These are phyloP conservation scores for Eulemur mongoz DNA, from an alignment of 2,797 vertebrate species.

Conservation along the genomic window DNA sequence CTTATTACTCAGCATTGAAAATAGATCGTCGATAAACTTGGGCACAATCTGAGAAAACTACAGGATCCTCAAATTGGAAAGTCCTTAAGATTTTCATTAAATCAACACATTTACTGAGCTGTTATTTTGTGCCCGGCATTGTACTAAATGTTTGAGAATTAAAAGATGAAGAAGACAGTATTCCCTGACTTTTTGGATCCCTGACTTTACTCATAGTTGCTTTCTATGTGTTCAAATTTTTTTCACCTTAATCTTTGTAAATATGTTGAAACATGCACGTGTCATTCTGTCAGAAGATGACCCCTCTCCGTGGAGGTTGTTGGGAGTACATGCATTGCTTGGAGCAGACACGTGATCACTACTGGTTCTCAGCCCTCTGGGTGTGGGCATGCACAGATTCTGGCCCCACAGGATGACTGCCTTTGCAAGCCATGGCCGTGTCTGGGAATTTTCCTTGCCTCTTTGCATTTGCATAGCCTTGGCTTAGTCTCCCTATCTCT, in stretches of 20 bases:
- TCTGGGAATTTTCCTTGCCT: not conserved
- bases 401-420: not conserved
- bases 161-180: not conserved
- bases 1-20: not conserved
- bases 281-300: not conserved
- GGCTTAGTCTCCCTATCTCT: not conserved
- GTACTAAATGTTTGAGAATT: not conserved
- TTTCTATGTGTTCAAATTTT: not conserved
- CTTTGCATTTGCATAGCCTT: not conserved
- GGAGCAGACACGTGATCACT: not conserved
- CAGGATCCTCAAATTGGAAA: not conserved
- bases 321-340: not conserved
- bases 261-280: not conserved
- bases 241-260: not conserved
- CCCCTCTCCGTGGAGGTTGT: fast-evolving
- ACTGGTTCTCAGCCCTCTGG: not conserved
- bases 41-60: not conserved
- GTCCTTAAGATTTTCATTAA: not conserved
- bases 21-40: not conserved
- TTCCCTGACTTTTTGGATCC: not conserved
- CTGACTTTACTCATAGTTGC: not conserved
- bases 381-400: not conserved
- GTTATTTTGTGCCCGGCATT: not conserved
- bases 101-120: not conserved
- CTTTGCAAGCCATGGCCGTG: not conserved